These are phyloP conservation scores for Xestia c-nigrum DNA, from an alignment of 2,888 invertebrate genomes.

Conservation along the genomic window DNA sequence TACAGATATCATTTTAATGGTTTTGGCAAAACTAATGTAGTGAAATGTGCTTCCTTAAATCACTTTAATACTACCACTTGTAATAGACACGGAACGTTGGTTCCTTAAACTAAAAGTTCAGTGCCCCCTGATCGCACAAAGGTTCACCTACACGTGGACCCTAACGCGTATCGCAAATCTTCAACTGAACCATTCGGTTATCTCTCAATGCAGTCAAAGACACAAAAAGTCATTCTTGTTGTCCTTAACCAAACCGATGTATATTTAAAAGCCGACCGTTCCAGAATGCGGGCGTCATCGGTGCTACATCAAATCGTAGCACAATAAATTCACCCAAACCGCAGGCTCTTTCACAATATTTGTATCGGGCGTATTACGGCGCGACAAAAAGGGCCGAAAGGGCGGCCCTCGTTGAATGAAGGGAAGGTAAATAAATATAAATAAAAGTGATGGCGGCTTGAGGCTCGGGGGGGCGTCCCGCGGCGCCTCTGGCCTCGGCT, in stretches of 20 bases:
- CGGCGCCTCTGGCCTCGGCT: slow-evolving; percentile 75
- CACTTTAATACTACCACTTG: background rate
- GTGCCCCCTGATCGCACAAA: background rate
- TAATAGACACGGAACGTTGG: background rate
- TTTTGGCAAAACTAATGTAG: background rate
- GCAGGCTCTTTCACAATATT: slow-evolving; percentile 90
- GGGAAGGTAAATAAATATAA: slow-evolving; percentile 91
- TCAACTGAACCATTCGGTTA: background rate
- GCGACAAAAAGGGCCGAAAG: slow-evolving; percentile 90
- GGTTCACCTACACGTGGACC: background rate
- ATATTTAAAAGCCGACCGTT: slow-evolving; percentile 58
- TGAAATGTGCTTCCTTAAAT: background rate
- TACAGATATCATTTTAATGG: background rate
- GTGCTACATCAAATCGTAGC: slow-evolving; percentile 84
- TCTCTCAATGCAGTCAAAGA: slow-evolving; percentile 1
- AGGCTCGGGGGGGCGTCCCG: slow-evolving; percentile 77
- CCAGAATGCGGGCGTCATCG: slow-evolving; percentile 78
- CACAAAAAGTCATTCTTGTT: slow-evolving; percentile 42
- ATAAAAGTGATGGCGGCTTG: slow-evolving; percentile 86
- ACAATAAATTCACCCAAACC: slow-evolving; percentile 90
- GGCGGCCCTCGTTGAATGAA: slow-evolving; percentile 90
- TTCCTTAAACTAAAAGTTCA: background rate
- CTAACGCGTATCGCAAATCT: background rate
- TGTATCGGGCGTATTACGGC: slow-evolving; percentile 87
- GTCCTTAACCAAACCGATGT: slow-evolving; percentile 51